phyloP scores from a whole-genome alignment of 2,113 vertebrate genomes.

The Beaufortia kweichowensis region DNA sequence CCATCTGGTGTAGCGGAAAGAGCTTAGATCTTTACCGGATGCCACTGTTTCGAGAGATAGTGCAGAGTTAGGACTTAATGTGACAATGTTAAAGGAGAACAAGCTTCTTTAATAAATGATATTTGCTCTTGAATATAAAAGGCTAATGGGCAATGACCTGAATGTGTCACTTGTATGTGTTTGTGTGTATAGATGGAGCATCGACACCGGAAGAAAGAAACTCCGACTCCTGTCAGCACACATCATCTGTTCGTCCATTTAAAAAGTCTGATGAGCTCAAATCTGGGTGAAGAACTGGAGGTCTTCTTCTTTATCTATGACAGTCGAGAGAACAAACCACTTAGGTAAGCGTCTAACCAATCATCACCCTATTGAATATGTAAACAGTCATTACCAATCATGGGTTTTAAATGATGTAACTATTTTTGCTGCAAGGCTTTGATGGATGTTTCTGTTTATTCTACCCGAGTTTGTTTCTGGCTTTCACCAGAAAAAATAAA shows the following conservation, averaged over 20 bases:
- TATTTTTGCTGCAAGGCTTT: no score
- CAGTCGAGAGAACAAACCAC: conserved; percentile 90
- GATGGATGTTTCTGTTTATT: no score
- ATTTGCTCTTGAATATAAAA: neutral
- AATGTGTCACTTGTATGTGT: conserved; percentile 6
- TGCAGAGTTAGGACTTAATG: neutral
- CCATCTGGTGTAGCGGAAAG: conserved; percentile 44
- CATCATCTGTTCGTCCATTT: conserved; percentile 96
- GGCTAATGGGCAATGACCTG: neutral
- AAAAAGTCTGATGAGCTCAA: conserved; percentile 95
- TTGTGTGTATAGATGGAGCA: conserved; percentile 86
- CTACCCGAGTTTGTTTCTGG: conserved; percentile 15
- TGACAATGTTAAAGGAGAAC: neutral
- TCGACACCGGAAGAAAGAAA: conserved; percentile 95
- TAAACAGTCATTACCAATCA: no score
- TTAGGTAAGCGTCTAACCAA: conserved; percentile 75
- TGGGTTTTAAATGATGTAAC: no score
- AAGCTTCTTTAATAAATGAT: neutral
- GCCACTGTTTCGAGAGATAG: conserved; percentile 16
- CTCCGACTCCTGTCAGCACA: conserved; percentile 85
- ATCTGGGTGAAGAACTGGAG: conserved; percentile 94
- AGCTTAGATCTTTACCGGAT: conserved; percentile 26
- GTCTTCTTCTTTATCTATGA: conserved; percentile 96
- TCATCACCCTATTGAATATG: no score
- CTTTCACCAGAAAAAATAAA: neutral